phyloP scores from a whole-genome alignment of 2,797 vertebrate genomes.

The Basileuterus tristriatus region DNA sequence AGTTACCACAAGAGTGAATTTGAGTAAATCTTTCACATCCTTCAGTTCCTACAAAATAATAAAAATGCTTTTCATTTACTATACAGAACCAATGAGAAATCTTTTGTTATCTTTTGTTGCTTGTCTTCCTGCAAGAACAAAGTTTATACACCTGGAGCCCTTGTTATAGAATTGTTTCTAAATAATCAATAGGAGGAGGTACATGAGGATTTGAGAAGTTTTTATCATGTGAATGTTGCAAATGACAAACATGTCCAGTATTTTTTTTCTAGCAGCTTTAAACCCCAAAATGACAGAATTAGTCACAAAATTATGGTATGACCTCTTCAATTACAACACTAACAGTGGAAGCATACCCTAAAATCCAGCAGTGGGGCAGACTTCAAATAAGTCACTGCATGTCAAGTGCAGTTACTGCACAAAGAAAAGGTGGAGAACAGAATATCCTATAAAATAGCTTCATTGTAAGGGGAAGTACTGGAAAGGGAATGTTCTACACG shows the following conservation, averaged over 20 bases:
- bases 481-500: not conserved
- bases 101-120: not conserved
- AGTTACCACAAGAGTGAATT: not conserved
- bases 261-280: not conserved
- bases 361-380: not conserved
- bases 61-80: not conserved
- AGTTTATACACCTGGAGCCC: not conserved
- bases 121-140: not conserved
- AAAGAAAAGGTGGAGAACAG: not conserved
- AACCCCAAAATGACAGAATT: not conserved
- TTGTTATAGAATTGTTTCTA: not conserved
- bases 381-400: not conserved
- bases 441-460: not conserved
- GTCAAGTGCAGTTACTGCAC: not conserved
- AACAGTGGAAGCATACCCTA: not conserved
- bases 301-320: not conserved
- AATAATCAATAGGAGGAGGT: not conserved
- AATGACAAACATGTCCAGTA: not conserved
- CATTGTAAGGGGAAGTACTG: not conserved
- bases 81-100: not conserved
- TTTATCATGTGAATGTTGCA: not conserved
- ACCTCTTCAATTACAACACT: not conserved
- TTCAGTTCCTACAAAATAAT: not conserved
- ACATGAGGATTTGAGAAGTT: not conserved
- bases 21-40: not conserved